Base-by-base conservation (phyloP, 23 tunicate species). In the Pegea sp. region DNA sequence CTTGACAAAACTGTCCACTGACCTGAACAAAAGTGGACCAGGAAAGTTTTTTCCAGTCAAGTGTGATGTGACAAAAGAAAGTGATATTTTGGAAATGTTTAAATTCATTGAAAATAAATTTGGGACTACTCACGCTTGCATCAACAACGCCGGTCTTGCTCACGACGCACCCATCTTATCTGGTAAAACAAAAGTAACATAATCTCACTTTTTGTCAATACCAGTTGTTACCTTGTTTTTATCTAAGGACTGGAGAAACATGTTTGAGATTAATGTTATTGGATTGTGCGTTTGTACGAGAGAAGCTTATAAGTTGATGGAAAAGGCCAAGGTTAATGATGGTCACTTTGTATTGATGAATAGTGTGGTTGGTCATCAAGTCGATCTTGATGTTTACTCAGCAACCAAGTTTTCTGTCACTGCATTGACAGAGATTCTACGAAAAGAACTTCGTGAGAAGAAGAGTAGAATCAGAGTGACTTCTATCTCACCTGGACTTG, bases 141-240 rank as follows among this genome's bases (percentile, higher is more conserved):
- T 78, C 22, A 78, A 78, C 57, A 78, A 78, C 52, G 92, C 92
- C 20, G 92, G 92, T 29, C 30, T 78, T 50, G 66, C 72, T 3
- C 77, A 64, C 30, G 48, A 53, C 16, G 64, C 72, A 4, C 42
- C 68, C 1, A 26, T 78, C 33, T 32, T 78, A 42, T 29, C 30
- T 29, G 92, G 78, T 18, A 70, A 59, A 53, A 78, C 92, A 28
- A 68, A 70, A 34, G 78, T 70, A 42, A 49, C 57, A 22, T 6
- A 26, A 11, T 25, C 5, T 38, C 46, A 38, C 11, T 38, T 38
- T 11, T 8, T 16, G 46, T 38, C 13, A 6, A 8, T 50, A n/a
- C 21, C 22, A 50, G 21, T 8, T 16, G 11, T 8, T 38, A 38
- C 16, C 11, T 11, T 11, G 13, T 38, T 8, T 11, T 38, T 16